Evolutionary conservation across 2,797 vertebrate genomes (phyloP).

Genomic region (Gambusia yucatana): DNA sequence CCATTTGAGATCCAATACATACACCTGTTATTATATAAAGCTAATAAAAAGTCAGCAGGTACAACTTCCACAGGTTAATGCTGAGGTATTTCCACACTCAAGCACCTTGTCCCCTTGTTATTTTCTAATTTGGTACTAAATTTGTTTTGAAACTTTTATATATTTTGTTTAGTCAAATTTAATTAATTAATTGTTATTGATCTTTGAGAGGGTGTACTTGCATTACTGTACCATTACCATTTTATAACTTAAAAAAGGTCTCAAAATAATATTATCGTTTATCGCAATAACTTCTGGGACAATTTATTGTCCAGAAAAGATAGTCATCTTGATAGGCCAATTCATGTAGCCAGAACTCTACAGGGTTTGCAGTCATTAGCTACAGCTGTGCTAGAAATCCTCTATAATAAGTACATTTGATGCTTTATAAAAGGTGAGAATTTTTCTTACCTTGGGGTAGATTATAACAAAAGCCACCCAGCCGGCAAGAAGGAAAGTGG

Average conservation of each 20-base stretch:
- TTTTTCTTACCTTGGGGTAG: slow-evolving; percentile 88
- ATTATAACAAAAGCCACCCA: slow-evolving; percentile 97
- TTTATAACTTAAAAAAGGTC: too few relatives aligned
- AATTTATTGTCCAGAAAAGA: too few relatives aligned
- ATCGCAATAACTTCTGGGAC: too few relatives aligned
- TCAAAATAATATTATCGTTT: too few relatives aligned
- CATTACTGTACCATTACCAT: too few relatives aligned
- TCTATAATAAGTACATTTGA: not conserved
- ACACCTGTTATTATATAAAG: not conserved
- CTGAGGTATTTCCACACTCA: not conserved
- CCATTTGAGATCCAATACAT: not conserved
- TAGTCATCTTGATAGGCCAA: not conserved
- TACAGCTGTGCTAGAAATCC: not conserved
- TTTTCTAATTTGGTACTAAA: too few relatives aligned
- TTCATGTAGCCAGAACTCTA: not conserved
- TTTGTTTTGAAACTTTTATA: too few relatives aligned
- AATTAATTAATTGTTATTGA: too few relatives aligned
- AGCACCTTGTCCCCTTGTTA: not conserved
- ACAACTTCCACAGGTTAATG: not conserved
- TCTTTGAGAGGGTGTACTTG: too few relatives aligned
- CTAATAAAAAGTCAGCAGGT: not conserved
- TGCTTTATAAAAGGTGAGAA: not conserved
- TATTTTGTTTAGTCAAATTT: too few relatives aligned
- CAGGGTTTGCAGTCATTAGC: not conserved
- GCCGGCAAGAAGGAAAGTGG: slow-evolving; percentile 94